Percentiles rank a stretch among this genome's conserved stretches.
These are phyloP conservation scores for Ctenopoma multispine DNA, from an alignment of 2,797 vertebrate genomes.

Conservation along the genomic window DNA sequence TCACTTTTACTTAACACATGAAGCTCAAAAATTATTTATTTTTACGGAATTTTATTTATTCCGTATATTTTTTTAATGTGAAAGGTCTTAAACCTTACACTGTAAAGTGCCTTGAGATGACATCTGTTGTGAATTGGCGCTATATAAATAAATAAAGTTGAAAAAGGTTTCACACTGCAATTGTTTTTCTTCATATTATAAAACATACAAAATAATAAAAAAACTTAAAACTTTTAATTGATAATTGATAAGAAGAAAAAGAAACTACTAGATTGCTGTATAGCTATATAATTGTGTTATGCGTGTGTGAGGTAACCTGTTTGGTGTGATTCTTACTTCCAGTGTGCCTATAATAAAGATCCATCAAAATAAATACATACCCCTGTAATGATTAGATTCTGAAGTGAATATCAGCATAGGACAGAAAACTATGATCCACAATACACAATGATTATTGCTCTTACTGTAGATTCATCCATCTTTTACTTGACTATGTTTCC, in stretches of 20 bases:
- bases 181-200: neutral
- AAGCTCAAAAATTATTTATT: too few species aligned
- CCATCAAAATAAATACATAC: conserved; percentile 20
- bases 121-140: too few species aligned
- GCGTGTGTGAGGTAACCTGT: too few species aligned
- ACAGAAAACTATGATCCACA: neutral
- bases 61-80: too few species aligned
- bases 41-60: too few species aligned
- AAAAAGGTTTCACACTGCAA: neutral
- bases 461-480: neutral
- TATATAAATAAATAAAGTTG: too few species aligned
- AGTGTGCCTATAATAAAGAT: neutral
- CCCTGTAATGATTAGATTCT: conserved; percentile 15
- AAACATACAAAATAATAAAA: neutral
- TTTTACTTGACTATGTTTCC: neutral
- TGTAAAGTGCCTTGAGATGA: too few species aligned
- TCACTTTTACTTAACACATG: neutral
- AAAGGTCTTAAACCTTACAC: too few species aligned
- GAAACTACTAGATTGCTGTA: neutral
- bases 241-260: too few species aligned
- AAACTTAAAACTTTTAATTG: too few species aligned
- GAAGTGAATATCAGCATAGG: conserved; percentile 1
- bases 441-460: conserved; percentile 9
- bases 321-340: neutral
- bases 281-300: neutral